Conservation (phyloP, 2,888 invertebrate genomes). For the Eueremaeus valkanovi region DNA sequence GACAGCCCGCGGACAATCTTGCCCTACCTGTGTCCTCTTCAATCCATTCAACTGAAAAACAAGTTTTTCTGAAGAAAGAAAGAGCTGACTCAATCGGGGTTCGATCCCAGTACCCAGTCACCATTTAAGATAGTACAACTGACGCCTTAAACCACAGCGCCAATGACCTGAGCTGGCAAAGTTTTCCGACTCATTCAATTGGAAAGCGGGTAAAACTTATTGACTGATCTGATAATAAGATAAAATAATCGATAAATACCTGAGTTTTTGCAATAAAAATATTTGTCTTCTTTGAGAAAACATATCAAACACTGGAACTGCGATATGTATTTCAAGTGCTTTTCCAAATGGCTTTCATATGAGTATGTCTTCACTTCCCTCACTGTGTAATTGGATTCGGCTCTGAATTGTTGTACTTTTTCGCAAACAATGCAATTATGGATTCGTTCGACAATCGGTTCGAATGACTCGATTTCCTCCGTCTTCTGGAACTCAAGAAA, state of each 20-base stretch:
- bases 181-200: too few species aligned
- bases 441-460: not conserved
- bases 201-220: too few species aligned
- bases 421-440: not conserved
- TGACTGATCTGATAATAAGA: not conserved
- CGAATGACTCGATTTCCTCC: not conserved
- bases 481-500: not conserved
- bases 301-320: not conserved
- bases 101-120: too few species aligned
- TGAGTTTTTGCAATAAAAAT: not conserved
- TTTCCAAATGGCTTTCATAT: not conserved
- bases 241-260: not conserved
- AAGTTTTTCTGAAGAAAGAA: too few species aligned
- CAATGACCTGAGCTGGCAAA: too few species aligned
- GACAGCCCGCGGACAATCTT: too few species aligned
- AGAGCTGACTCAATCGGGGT: too few species aligned
- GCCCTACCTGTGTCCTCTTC: too few species aligned
- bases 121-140: too few species aligned
- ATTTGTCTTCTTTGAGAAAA: not conserved
- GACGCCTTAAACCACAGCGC: too few species aligned
- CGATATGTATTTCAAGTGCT: not conserved
- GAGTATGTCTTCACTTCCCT: not conserved
- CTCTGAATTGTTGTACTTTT: not conserved
- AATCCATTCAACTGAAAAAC: too few species aligned
- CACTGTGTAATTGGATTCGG: not conserved